A percentile compares a stretch with the other conserved stretches of the same genome.
These are phyloP conservation scores for Ahaetulla prasina DNA, from an alignment of 2,113 vertebrate species.

Conservation along the genomic window DNA sequence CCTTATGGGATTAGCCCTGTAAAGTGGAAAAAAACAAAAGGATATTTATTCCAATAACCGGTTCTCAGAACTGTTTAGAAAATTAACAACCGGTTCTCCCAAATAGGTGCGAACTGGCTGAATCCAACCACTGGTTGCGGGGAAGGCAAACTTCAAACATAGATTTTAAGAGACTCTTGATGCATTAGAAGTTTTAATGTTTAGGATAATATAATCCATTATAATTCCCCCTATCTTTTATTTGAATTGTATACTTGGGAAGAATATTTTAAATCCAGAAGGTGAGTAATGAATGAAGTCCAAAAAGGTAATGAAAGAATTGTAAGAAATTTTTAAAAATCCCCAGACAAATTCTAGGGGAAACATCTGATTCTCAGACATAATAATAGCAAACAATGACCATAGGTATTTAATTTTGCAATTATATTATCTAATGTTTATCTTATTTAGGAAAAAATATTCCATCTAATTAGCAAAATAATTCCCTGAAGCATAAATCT, in stretches of 20 bases:
- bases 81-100: no score
- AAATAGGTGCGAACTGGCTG: no score
- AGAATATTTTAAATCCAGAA: not conserved
- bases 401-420: not conserved
- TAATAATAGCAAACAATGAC: not conserved
- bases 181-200: not conserved
- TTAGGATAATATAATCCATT: not conserved
- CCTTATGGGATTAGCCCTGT: no score
- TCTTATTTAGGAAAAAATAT: not conserved
- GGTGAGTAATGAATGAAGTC: not conserved
- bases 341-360: not conserved
- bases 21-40: no score
- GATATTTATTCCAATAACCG: no score
- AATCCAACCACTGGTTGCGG: no score
- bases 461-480: not conserved
- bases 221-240: not conserved
- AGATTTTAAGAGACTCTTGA: not conserved
- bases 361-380: not conserved
- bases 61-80: no score
- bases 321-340: not conserved
- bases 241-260: not conserved
- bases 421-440: not conserved
- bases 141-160: not conserved
- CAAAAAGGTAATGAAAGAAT: not conserved
- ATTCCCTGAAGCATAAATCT: not conserved